Evolutionary conservation across 2,113 vertebrate species (phyloP).

Genomic region (Lepus americanus): DNA sequence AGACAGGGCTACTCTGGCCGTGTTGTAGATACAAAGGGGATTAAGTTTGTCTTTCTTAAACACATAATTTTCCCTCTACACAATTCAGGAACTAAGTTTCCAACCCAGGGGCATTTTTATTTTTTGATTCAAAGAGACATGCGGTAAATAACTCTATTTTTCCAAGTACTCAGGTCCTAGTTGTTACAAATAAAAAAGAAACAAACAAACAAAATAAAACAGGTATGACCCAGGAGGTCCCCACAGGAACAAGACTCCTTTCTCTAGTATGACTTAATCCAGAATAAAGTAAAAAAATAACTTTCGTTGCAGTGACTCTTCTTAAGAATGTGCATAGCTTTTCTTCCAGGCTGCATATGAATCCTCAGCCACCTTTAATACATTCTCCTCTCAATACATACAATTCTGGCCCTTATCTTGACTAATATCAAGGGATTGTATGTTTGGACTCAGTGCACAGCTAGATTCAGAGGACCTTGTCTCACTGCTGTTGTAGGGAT

Average conservation of each 20-base stretch:
- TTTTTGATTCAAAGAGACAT: constrained; percentile 42
- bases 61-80: not conserved
- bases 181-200: not conserved
- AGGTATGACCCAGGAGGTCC: not conserved
- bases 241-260: not conserved
- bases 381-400: not conserved
- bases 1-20: too few relatives aligned
- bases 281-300: not conserved
- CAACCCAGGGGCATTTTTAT: not conserved
- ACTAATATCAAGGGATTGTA: not conserved
- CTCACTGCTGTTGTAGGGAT: not conserved
- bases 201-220: not conserved
- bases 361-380: not conserved
- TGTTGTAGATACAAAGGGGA: rapidly evolving
- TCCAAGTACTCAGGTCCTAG: not conserved
- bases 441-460: not conserved
- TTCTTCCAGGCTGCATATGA: not conserved
- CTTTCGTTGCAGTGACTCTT: not conserved
- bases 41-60: not conserved
- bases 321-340: not conserved
- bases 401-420: not conserved
- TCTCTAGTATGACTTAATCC: not conserved
- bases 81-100: not conserved
- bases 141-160: constrained; percentile 53
- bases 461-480: not conserved